Conservation (phyloP, 2,888 invertebrate genomes). For the Caenorhabditis panamensis region DNA sequence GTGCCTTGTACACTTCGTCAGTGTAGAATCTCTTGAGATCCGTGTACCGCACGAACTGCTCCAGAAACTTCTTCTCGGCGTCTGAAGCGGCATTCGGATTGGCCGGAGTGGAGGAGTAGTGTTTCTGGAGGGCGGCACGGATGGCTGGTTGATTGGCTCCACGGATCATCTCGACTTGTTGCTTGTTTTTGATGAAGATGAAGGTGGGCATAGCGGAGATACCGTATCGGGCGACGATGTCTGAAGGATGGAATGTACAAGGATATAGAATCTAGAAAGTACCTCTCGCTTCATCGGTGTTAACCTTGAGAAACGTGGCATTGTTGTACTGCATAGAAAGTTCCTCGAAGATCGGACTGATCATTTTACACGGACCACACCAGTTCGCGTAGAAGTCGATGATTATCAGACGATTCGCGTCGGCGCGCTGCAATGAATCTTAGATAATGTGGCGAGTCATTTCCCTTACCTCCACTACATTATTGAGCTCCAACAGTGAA, state of each 20-base stretch:
- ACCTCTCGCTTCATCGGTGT: constrained; percentile 88
- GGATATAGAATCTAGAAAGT: too few species aligned
- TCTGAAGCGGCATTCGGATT: constrained; percentile 69
- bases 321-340: constrained; percentile 90
- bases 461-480: constrained; percentile 21
- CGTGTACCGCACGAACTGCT: constrained; percentile 26
- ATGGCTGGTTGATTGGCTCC: constrained; percentile 90
- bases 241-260: too few species aligned
- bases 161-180: constrained; percentile 89
- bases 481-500: constrained; percentile 19
- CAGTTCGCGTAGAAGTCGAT: constrained; percentile 79
- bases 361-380: constrained; percentile 85
- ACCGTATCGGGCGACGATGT: constrained; percentile 88
- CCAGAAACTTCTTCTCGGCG: constrained; percentile 71
- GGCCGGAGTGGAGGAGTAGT: constrained; percentile 59
- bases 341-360: constrained; percentile 93
- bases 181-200: constrained; percentile 89
- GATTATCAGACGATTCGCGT: constrained; percentile 68
- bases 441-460: neutral
- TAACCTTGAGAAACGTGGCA: constrained; percentile 90
- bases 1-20: constrained; percentile 73
- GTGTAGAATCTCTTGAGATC: constrained; percentile 64
- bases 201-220: constrained; percentile 99
- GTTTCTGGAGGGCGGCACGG: constrained; percentile 83
- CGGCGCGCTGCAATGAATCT: constrained; percentile 1